Evolutionary conservation across 2,888 invertebrate genomes (phyloP), one percentile per base, ranked within the genome.

Genomic region (Pteria penguin): DNA sequence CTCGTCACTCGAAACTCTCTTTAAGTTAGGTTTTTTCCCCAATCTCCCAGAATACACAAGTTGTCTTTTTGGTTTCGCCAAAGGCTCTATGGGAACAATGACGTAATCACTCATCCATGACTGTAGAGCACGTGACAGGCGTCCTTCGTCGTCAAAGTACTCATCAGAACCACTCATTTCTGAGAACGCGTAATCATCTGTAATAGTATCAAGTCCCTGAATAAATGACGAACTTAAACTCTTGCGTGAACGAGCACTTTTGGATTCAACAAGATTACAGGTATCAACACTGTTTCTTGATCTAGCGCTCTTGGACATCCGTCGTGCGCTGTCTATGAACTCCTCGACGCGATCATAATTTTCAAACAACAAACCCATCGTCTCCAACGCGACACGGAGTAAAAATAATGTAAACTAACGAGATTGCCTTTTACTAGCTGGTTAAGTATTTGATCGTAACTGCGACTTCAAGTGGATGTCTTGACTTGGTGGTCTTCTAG

Each of bases 11-110:
- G 70, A 66, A 5, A 81, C 58, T 29, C 87, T 75, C 18, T 73
- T 69, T 27, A 87, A 68, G 14, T 58, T 24, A 31, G 70, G 76
- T 31, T 80, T 79, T 26, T 79, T 76, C 0, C 87, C 87, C 4
- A 88, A 78, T 55, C 82, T 75, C 2, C 85, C 87, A 60, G 84
- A 87, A 69, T 83, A 88, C 24, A 87, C 78, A 2, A 86, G 87
- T 65, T 87, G 81, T 5, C 70, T 70, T 0, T 80, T 73, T 0
- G 82, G 75, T 66, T 81, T 82, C 11, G 82, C 82, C 29, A 78
- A 78, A 1, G 85, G 87, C 27, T 83, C 80, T 4, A 87, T 68
- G 5, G 73, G 75, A 0, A 57, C 76, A 61, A 84, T 81, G 2
- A 69, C 73, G 63, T 88, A 85, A 36, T 84, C 82, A 0, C 83